Percentiles rank a stretch among this genome's conserved stretches.
phyloP scores from a whole-genome alignment of 1,140 invertebrate genomes.

The Lepeophtheirus salmonis region DNA sequence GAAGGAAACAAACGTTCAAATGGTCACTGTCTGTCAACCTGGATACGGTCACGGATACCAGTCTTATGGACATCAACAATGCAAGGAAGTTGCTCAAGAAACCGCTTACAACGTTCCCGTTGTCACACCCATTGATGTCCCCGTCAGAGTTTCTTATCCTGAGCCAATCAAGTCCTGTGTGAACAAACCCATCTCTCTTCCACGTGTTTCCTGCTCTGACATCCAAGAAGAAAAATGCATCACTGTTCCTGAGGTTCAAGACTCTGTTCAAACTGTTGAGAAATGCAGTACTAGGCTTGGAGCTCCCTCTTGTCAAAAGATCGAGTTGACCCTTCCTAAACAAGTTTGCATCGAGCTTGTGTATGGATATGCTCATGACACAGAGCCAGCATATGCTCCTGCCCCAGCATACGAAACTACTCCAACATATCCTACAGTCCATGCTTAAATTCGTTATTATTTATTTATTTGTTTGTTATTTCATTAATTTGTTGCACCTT shows the following conservation, averaged over 20 bases:
- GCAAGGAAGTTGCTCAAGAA: slow-evolving; percentile 19
- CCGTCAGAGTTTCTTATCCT: slow-evolving; percentile 10
- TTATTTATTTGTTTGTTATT: too few species aligned
- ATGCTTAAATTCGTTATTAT: too few species aligned
- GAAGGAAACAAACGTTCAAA: slow-evolving; percentile 12
- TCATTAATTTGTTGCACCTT: too few species aligned
- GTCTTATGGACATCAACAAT: neutral
- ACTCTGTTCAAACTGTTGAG: slow-evolving; percentile 4
- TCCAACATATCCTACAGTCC: neutral
- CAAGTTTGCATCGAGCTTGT: slow-evolving; percentile 13
- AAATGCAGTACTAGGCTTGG: slow-evolving; percentile 4
- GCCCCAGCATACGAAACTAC: too few species aligned
- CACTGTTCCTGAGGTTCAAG: slow-evolving; percentile 8
- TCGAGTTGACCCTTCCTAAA: slow-evolving; percentile 17
- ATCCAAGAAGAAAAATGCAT: slow-evolving; percentile 15
- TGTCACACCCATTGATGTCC: slow-evolving; percentile 15
- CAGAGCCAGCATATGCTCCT: too few species aligned
- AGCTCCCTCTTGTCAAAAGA: slow-evolving; percentile 13
- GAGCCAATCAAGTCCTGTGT: slow-evolving; percentile 18
- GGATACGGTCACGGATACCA: slow-evolving; percentile 16
- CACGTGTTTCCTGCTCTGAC: slow-evolving; percentile 4
- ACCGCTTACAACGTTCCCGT: slow-evolving; percentile 17
- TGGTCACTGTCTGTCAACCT: slow-evolving; percentile 17
- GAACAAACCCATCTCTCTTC: slow-evolving; percentile 17
- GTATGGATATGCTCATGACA: slow-evolving; percentile 14